Percentiles rank a stretch among this genome's conserved stretches.
phyloP scores from a whole-genome alignment of 2,113 vertebrate species.

The Nyctibius bracteatus region DNA sequence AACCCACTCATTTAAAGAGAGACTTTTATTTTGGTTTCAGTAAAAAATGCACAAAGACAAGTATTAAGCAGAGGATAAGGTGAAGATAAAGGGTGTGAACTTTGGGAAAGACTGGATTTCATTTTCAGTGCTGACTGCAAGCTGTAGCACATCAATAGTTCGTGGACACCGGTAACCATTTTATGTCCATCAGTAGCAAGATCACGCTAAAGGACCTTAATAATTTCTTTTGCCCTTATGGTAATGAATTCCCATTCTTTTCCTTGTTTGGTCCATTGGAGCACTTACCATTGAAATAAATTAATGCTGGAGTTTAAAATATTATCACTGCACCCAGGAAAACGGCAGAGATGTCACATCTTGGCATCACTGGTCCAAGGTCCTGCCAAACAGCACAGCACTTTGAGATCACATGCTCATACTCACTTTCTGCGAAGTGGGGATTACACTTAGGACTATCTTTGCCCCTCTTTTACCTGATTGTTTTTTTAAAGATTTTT shows the following conservation, averaged over 20 bases:
- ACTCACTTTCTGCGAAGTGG: background rate
- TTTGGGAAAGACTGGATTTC: background rate
- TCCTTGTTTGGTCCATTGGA: background rate
- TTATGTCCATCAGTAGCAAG: background rate
- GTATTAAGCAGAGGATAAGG: background rate
- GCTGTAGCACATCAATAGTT: background rate
- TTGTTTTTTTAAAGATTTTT: background rate
- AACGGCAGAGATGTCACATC: background rate
- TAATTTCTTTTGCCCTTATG: background rate
- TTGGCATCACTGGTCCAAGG: background rate
- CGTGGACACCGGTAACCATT: background rate
- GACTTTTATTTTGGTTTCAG: background rate
- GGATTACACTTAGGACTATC: background rate
- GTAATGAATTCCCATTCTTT: background rate
- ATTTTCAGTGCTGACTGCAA: background rate
- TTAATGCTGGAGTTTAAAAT: background rate
- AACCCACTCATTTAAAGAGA: background rate
- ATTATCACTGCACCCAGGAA: background rate
- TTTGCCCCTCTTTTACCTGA: background rate
- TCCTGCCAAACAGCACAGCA: background rate
- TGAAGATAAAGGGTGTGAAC: background rate
- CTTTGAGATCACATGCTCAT: background rate
- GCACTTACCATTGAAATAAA: background rate
- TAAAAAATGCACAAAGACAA: background rate
- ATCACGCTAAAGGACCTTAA: background rate